A percentile compares a stretch with the other conserved stretches of the same genome.
phyloP scores from a whole-genome alignment of 2,113 vertebrate species.

The Siniperca chuatsi region DNA sequence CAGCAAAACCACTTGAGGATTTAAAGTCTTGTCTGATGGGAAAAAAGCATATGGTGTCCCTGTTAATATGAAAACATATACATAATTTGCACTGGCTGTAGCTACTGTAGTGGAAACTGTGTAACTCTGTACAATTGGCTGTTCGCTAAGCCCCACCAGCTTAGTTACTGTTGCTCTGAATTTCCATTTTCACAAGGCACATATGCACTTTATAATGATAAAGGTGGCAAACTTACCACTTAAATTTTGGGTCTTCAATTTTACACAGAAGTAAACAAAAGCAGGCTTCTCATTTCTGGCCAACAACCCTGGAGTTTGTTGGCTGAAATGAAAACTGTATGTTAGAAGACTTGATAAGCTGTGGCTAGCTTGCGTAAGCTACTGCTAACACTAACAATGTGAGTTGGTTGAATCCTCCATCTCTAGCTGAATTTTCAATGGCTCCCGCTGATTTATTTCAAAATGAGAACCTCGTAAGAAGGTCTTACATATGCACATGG shows the following conservation, averaged over 20 bases:
- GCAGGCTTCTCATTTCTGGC: background rate
- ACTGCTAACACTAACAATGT: background rate
- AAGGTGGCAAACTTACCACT: background rate
- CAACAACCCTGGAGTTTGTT: background rate
- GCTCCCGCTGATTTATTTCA: background rate
- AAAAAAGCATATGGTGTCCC: background rate
- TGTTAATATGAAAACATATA: background rate
- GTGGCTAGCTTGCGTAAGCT: background rate
- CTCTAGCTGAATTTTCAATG: background rate
- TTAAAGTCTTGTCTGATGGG: background rate
- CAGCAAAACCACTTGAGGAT: background rate
- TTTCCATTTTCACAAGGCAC: background rate
- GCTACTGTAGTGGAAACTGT: background rate
- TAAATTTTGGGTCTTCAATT: background rate
- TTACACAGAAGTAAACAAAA: background rate
- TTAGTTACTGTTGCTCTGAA: background rate
- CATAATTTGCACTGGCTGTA: background rate
- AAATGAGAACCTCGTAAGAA: background rate
- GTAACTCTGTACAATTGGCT: too few species aligned
- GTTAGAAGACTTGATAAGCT: background rate
- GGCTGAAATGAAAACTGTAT: background rate
- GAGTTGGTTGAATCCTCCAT: background rate
- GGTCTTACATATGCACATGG: too few species aligned
- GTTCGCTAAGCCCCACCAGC: background rate
- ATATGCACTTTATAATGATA: background rate